These are phyloP conservation scores for Cyphomyrus plagiostoma DNA, from an alignment of 2,113 vertebrate genomes.

Conservation along the genomic window DNA sequence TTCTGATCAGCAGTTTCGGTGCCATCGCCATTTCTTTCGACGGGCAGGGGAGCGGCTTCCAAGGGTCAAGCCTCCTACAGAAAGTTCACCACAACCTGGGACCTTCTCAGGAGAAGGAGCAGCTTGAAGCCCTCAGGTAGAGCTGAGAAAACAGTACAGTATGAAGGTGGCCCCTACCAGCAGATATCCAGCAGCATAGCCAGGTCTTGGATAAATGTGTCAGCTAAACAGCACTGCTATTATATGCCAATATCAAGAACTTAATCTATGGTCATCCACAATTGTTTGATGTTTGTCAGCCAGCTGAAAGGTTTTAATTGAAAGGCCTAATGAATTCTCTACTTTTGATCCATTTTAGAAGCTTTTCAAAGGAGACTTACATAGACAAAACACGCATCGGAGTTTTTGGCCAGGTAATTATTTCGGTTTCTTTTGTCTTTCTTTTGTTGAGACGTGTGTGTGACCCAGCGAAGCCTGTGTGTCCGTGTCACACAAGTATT, in stretches of 20 bases:
- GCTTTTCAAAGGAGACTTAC: slow-evolving; percentile 72
- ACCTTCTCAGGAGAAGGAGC: slow-evolving; percentile 76
- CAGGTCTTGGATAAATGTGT: background rate
- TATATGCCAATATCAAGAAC: background rate
- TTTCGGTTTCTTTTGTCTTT: background rate
- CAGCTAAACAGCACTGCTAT: background rate
- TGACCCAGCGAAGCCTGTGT: background rate
- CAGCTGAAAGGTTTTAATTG: background rate
- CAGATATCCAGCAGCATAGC: background rate
- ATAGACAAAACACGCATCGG: slow-evolving; percentile 79
- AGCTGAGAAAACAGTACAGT: background rate
- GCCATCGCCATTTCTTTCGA: slow-evolving; percentile 82
- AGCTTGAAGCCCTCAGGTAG: slow-evolving; percentile 81
- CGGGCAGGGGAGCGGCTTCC: slow-evolving; percentile 88
- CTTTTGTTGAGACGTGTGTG: background rate
- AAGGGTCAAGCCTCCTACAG: slow-evolving; percentile 86
- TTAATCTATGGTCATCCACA: background rate
- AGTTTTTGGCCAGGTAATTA: slow-evolving; percentile 84
- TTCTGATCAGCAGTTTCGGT: slow-evolving; percentile 81
- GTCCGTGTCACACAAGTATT: background rate
- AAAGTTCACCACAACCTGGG: slow-evolving; percentile 76
- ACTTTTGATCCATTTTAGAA: slow-evolving; percentile 51
- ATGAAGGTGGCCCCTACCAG: background rate
- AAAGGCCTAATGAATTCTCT: background rate
- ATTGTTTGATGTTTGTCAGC: background rate